Evolutionary conservation across 2,113 vertebrate genomes (phyloP).

Genomic region (Thryonomys swinderianus): DNA sequence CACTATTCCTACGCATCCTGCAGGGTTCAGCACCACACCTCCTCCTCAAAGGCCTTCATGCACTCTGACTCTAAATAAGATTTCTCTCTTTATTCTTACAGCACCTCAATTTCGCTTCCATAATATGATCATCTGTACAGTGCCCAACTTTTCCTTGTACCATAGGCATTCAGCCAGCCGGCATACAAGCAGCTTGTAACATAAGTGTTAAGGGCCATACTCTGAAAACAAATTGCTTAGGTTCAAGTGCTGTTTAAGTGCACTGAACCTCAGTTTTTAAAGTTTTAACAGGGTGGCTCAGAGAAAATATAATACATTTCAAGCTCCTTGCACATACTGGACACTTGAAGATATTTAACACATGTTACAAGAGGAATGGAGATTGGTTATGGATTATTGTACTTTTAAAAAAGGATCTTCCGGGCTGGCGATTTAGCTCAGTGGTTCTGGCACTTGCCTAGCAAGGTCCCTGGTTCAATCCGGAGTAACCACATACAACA

Average conservation of each 20-base stretch:
- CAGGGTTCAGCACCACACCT: background rate
- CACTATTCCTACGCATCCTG: background rate
- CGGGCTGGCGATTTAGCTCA: too few species aligned
- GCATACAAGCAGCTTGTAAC: background rate
- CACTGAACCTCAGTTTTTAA: slow-evolving; percentile 29
- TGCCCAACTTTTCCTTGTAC: background rate
- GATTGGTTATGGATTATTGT: background rate
- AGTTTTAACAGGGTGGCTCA: background rate
- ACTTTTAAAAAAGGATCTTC: background rate
- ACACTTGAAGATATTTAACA: background rate
- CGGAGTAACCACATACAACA: too few species aligned
- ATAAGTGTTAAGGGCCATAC: background rate
- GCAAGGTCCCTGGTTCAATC: too few species aligned
- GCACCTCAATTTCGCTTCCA: background rate
- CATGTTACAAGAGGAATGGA: background rate
- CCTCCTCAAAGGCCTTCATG: slow-evolving; percentile 1
- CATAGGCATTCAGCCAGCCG: too few species aligned
- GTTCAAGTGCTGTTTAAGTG: slow-evolving; percentile 39
- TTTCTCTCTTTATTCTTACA: background rate
- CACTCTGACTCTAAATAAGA: background rate
- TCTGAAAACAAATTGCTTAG: slow-evolving; percentile 18
- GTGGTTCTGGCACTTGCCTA: too few species aligned
- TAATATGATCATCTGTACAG: background rate
- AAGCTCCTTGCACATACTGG: background rate
- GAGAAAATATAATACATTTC: background rate